A percentile compares a stretch with the other conserved stretches of the same genome.
phyloP scores from a whole-genome alignment of 2,113 vertebrate species.

The Microtus ochrogaster region DNA sequence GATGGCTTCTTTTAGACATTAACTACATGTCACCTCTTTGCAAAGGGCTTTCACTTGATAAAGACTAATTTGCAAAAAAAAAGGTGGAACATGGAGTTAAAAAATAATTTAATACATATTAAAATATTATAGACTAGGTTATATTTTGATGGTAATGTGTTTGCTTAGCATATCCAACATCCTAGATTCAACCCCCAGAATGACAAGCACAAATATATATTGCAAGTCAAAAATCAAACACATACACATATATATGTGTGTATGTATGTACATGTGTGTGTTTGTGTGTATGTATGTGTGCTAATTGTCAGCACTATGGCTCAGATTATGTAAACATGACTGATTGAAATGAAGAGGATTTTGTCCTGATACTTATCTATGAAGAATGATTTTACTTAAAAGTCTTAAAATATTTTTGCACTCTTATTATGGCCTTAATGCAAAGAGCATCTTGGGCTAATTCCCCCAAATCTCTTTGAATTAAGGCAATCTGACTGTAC shows the following conservation, averaged over 20 bases:
- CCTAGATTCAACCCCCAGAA: not conserved
- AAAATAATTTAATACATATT: not conserved
- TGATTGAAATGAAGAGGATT: not conserved
- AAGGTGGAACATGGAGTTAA: not conserved
- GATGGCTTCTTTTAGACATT: constrained; percentile 15
- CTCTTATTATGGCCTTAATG: not conserved
- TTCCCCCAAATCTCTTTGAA: not conserved
- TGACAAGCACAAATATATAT: not conserved
- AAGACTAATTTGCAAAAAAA: not conserved
- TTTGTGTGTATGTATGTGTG: not conserved
- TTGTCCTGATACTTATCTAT: not conserved
- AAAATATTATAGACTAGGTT: not conserved
- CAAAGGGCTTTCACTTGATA: not conserved
- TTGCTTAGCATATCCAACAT: not conserved
- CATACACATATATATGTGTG: too few relatives aligned
- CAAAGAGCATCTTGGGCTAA: not conserved
- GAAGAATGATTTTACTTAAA: not conserved
- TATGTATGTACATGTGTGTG: not conserved
- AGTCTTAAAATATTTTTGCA: constrained; percentile 6
- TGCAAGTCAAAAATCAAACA: not conserved
- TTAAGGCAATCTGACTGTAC: not conserved
- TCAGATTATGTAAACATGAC: not conserved
- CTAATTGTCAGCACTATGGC: not conserved
- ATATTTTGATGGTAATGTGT: not conserved
- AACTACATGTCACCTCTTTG: not conserved